Evolutionary conservation across 2,797 vertebrate species (phyloP).

Genomic region (Sebastolobus altivelis): DNA sequence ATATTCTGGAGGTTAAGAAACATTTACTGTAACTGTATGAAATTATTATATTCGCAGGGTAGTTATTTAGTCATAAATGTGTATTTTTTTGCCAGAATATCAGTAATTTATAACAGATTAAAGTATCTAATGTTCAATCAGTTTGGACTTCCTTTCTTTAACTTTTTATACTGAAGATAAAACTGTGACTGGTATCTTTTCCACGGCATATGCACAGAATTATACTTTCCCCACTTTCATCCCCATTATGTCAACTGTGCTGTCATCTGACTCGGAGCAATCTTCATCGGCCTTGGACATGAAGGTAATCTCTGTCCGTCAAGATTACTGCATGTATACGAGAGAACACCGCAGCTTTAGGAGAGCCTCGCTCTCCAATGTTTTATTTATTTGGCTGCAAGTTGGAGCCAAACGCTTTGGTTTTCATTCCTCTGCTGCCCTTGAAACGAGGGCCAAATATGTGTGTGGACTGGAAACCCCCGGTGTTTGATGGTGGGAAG

Average conservation of each 20-base stretch:
- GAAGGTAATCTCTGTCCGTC: slow-evolving; percentile 47
- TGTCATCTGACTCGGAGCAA: slow-evolving; percentile 29
- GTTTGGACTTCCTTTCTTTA: background rate
- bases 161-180: no score
- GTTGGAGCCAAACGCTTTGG: slow-evolving; percentile 57
- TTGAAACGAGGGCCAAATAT: slow-evolving; percentile 63
- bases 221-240: slow-evolving; percentile 13
- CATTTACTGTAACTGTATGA: background rate
- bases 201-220: slow-evolving; percentile 18
- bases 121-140: background rate
- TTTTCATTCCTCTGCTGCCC: slow-evolving; percentile 62
- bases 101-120: background rate
- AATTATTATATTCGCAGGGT: slow-evolving; percentile 1
- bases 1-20: background rate
- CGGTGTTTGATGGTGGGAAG: slow-evolving; percentile 57
- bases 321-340: slow-evolving; percentile 44
- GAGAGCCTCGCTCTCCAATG: slow-evolving; percentile 41
- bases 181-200: background rate
- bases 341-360: slow-evolving; percentile 47
- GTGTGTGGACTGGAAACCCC: slow-evolving; percentile 63
- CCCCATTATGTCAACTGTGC: slow-evolving; percentile 23
- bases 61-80: background rate
- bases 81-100: background rate
- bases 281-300: slow-evolving; percentile 46
- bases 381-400: slow-evolving; percentile 68